phyloP scores from a whole-genome alignment of 2,113 vertebrate species.

The Gnathonemus echidnorhynchus region DNA sequence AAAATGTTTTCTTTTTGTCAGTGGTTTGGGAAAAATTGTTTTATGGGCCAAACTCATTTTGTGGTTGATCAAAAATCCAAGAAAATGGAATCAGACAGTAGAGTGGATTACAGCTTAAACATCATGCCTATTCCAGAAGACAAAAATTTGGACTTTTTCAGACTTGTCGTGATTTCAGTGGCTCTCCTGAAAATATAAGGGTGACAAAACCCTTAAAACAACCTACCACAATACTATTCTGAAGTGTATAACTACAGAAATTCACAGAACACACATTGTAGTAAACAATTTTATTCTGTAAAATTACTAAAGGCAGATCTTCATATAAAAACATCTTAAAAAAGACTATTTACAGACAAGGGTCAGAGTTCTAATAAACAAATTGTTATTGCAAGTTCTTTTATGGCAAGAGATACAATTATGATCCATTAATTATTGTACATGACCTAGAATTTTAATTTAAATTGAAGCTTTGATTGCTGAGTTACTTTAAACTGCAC shows the following conservation, averaged over 20 bases:
- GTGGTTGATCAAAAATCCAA: conserved; percentile 42
- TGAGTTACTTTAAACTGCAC: conserved; percentile 61
- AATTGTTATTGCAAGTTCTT: conserved; percentile 37
- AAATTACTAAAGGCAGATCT: conserved; percentile 43
- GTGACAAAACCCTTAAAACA: neutral
- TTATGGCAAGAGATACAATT: conserved; percentile 33
- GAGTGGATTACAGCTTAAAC: conserved; percentile 42
- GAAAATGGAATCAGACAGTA: conserved; percentile 43
- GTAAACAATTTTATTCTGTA: conserved; percentile 48
- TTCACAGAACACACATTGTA: conserved; percentile 17
- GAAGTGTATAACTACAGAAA: neutral
- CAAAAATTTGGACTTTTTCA: neutral
- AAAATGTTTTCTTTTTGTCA: conserved; percentile 49
- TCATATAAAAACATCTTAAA: conserved; percentile 37
- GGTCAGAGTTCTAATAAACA: conserved; percentile 18
- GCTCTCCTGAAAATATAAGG: neutral
- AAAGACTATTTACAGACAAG: conserved; percentile 31
- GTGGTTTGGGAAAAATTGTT: conserved; percentile 47
- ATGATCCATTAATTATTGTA: conserved; percentile 50
- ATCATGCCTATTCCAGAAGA: conserved; percentile 25
- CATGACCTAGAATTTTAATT: conserved; percentile 41
- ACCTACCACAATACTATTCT: neutral
- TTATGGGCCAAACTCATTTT: conserved; percentile 45
- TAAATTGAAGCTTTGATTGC: conserved; percentile 44
- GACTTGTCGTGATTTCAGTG: neutral